Percentiles rank a stretch among this genome's conserved stretches.
phyloP scores from a whole-genome alignment of 2,797 vertebrate genomes.

The Alectoris magna region DNA sequence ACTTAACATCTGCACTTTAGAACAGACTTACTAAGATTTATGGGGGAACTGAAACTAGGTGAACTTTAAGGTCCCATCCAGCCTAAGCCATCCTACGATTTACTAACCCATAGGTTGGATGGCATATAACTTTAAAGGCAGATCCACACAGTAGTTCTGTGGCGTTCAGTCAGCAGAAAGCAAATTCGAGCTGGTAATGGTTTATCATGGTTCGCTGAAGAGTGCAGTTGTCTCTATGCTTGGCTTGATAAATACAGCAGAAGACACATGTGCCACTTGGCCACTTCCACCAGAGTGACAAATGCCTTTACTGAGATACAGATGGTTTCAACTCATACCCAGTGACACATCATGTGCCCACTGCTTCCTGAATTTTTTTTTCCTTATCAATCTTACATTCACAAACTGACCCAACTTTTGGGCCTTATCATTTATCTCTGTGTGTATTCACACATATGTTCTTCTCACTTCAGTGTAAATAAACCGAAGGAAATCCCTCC shows the following conservation, averaged over 20 bases:
- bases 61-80: too few species aligned
- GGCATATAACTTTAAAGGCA: not conserved
- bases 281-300: not conserved
- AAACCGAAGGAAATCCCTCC: not conserved
- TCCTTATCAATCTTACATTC: not conserved
- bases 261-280: not conserved
- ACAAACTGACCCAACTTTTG: not conserved
- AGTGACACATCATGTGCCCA: not conserved
- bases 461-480: not conserved
- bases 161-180: not conserved
- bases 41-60: too few species aligned
- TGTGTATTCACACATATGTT: fast-evolving
- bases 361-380: not conserved
- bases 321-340: not conserved
- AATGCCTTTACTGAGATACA: not conserved
- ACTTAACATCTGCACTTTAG: not conserved
- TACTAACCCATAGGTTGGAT: not conserved
- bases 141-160: not conserved
- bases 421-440: not conserved
- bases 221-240: not conserved
- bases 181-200: not conserved
- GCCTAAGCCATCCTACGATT: not conserved
- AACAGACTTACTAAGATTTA: not conserved
- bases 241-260: not conserved
- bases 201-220: not conserved